phyloP scores from a whole-genome alignment of 2,888 invertebrate genomes.

The Clivina fossor region DNA sequence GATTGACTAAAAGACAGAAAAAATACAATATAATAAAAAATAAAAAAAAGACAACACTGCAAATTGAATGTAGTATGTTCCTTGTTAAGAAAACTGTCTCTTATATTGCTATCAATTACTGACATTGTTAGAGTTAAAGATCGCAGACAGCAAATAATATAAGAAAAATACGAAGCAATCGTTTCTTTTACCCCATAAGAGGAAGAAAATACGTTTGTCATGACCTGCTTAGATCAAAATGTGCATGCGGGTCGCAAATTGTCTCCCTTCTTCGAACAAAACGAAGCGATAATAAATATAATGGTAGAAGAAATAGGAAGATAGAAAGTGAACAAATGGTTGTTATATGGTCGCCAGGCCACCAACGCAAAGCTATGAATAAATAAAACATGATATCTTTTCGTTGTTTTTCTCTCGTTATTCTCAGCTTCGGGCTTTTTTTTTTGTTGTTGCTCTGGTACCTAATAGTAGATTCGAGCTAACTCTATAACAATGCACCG shows the following conservation, averaged over 20 bases:
- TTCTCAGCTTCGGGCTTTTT: too few relatives aligned
- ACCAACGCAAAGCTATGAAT: not conserved
- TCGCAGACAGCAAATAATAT: constrained; percentile 41
- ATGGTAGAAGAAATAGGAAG: constrained; percentile 9
- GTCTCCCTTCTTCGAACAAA: constrained; percentile 24
- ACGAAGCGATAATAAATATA: constrained; percentile 27
- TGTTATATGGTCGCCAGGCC: not conserved
- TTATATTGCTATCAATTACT: constrained; percentile 47
- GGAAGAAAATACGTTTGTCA: constrained; percentile 16
- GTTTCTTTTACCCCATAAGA: constrained; percentile 10
- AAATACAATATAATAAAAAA: too few relatives aligned
- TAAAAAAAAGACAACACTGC: constrained; percentile 30
- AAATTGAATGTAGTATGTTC: constrained; percentile 46
- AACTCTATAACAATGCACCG: too few relatives aligned
- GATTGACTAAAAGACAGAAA: too few relatives aligned
- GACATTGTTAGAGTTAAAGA: constrained; percentile 46
- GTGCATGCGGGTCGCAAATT: constrained; percentile 23
- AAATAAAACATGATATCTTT: constrained; percentile 27
- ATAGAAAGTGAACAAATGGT: constrained; percentile 7
- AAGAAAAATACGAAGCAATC: constrained; percentile 21
- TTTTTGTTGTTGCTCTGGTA: too few relatives aligned
- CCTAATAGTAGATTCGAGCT: too few relatives aligned
- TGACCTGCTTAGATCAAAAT: not conserved
- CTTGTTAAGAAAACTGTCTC: constrained; percentile 46
- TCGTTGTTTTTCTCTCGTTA: too few relatives aligned